Evolutionary conservation across 2,888 invertebrate genomes (phyloP).

Genomic region (Hirtodrosophila trivittata): DNA sequence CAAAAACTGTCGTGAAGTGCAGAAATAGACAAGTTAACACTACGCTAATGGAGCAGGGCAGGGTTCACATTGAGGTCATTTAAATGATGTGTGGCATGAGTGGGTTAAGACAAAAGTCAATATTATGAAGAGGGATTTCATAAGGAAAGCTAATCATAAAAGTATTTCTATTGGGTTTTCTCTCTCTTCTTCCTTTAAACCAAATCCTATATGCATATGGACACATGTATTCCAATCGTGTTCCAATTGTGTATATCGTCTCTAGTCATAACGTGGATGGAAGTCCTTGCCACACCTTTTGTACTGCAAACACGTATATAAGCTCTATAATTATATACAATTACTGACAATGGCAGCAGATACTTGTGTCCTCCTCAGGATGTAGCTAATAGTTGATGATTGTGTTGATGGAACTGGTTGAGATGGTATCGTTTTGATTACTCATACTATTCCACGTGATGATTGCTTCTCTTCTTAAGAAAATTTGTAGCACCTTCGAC

Average conservation of each 20-base stretch:
- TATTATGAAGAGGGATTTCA: too few species aligned
- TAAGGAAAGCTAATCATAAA: too few species aligned
- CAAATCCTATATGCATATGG: too few species aligned
- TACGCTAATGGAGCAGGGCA: constrained; percentile 17
- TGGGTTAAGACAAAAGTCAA: too few species aligned
- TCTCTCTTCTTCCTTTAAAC: too few species aligned
- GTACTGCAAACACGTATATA: too few species aligned
- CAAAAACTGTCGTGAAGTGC: constrained; percentile 34
- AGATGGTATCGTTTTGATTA: not conserved
- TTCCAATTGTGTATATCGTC: not conserved
- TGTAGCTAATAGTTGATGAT: not conserved
- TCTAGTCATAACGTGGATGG: too few species aligned
- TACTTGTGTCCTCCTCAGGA: not conserved
- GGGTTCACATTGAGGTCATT: constrained; percentile 50
- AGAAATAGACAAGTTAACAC: constrained; percentile 34
- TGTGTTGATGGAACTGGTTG: not conserved
- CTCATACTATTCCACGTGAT: not conserved
- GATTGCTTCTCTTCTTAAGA: not conserved
- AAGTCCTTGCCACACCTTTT: too few species aligned
- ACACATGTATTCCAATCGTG: too few species aligned
- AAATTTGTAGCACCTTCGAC: too few species aligned
- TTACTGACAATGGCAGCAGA: not conserved
- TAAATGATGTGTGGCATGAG: not conserved
- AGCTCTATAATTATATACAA: too few species aligned
- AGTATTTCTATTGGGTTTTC: too few species aligned